Base-by-base conservation (phyloP, 2,113 vertebrate species). In the Rhipidura dahli region DNA sequence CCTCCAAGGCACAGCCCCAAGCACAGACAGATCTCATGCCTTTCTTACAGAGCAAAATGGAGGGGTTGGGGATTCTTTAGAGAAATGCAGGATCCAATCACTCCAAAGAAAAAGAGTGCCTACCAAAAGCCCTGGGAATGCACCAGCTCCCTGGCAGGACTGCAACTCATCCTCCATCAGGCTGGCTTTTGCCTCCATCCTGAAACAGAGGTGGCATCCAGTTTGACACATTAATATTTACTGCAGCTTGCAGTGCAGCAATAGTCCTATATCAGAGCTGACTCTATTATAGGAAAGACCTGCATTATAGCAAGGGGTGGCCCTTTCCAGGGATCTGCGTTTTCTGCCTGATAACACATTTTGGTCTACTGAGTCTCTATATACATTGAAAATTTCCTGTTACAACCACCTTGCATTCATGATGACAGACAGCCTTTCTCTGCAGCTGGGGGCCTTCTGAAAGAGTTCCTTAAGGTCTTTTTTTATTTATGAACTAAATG, bases 171-270 rank as follows among this genome's bases (percentile, higher is more conserved):
- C 79, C 86, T 79, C 87, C 51, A 44, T 27, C 24, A 53, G 64
- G 44, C 82, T 88, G 82, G 15, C 70, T 93, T 80, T 45, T 81
- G 82, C 92, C 94, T 96, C 87, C 59, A 37, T 37, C 80, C 94
- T 86, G 65, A 68, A 71, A 81, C 1, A 75, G 85, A 96, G 79
- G 85, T 90, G 80, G 54, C 4, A 9, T 75, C 49, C 37, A 24
- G 59, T 80, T 93, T 81, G 92, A 90, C 76, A 95, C 75, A 92
- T 96, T 77, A 90, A 90, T 96, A 95, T 97, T 96, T 96, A 93
- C 94, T 88, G 90, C 88, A 93, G 90, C 80, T 96, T 94, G 90
- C 88, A 95, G 92, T 64, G 79, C 94, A 94, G 92, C 85, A 93
- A 24, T 64, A 89, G 88, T 60, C 83, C 83, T 81, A 11, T 64